Evolutionary conservation across 2,888 invertebrate species (phyloP).

Genomic region (Drosophila helvetica): DNA sequence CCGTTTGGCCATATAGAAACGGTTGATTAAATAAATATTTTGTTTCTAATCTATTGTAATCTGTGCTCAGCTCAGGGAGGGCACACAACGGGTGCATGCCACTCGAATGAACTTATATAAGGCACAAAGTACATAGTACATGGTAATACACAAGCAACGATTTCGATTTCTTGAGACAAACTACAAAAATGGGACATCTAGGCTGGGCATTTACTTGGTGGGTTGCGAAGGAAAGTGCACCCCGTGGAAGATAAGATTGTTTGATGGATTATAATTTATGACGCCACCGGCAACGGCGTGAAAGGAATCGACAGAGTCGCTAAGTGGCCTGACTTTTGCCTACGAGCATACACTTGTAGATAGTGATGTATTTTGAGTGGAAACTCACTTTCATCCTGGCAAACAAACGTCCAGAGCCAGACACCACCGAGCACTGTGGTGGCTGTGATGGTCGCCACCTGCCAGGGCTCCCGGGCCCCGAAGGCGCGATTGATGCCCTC

Average conservation of each 20-base stretch:
- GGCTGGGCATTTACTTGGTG: constrained; percentile 1
- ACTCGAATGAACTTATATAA: constrained; percentile 25
- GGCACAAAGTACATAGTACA: constrained; percentile 31
- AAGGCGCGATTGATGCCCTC: constrained; percentile 86
- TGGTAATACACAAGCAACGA: neutral
- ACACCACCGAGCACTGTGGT: constrained; percentile 88
- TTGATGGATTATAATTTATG: constrained; percentile 38
- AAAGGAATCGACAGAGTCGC: constrained; percentile 9
- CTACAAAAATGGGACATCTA: neutral
- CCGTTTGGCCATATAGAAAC: constrained; percentile 30
- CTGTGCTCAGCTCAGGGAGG: constrained; percentile 28
- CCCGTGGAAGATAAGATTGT: constrained; percentile 41
- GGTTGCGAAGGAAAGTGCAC: constrained; percentile 12
- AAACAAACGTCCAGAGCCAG: constrained; percentile 90
- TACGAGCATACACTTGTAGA: neutral
- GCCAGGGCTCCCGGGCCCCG: constrained; percentile 91
- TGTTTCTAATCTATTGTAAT: constrained; percentile 30
- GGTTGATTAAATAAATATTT: constrained; percentile 11
- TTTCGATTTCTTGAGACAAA: neutral
- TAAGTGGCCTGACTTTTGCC: constrained; percentile 5
- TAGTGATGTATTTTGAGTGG: neutral
- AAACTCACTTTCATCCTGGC: constrained; percentile 89
- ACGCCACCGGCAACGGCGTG: constrained; percentile 2
- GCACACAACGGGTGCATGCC: constrained; percentile 27
- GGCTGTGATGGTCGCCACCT: constrained; percentile 91